Percentiles rank a stretch among this genome's conserved stretches.
These are phyloP conservation scores for Mastomys coucha DNA, from an alignment of 2,113 vertebrate species.

Conservation along the genomic window DNA sequence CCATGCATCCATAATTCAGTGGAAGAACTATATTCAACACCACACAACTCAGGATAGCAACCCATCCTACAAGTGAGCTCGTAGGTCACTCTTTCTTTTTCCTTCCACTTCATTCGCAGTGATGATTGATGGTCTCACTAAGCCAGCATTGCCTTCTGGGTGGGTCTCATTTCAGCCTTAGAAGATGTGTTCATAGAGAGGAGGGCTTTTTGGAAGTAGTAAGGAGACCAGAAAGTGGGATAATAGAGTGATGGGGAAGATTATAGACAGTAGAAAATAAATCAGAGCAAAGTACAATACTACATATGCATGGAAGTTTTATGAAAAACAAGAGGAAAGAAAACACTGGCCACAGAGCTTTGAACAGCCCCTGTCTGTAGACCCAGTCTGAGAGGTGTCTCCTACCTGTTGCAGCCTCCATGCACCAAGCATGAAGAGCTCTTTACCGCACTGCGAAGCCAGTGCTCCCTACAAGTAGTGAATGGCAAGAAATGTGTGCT, in stretches of 20 bases:
- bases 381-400: not conserved
- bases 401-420: not conserved
- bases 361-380: not conserved
- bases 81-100: not conserved
- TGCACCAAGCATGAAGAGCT: not conserved
- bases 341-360: not conserved
- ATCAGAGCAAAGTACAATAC: not conserved
- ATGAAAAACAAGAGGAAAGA: not conserved
- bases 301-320: not conserved
- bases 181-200: not conserved
- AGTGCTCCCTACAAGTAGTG: slow-evolving; percentile 4
- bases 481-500: slow-evolving; percentile 7
- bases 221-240: not conserved
- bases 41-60: not conserved
- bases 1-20: not conserved
- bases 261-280: not conserved
- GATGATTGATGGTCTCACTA: not conserved
- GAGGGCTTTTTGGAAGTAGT: not conserved
- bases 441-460: not conserved
- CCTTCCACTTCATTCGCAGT: not conserved
- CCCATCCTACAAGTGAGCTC: not conserved
- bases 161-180: not conserved
- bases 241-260: not conserved
- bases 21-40: not conserved
- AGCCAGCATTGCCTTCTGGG: not conserved